These are phyloP conservation scores for Cephus rjabovi DNA, from an alignment of 2,888 invertebrate genomes.

Conservation along the genomic window DNA sequence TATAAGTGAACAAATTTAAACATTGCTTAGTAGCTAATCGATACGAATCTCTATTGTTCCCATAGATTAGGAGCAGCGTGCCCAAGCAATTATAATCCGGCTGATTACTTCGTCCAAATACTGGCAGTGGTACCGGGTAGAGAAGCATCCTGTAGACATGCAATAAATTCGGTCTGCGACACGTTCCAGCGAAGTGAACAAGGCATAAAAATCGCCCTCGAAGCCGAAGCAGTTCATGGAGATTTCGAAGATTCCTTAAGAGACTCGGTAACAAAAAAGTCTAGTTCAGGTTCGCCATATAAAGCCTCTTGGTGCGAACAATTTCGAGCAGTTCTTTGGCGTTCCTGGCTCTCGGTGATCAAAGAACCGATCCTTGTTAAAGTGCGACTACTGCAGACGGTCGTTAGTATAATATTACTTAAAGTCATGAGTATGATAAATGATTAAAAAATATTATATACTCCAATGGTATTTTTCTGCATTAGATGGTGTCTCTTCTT, in stretches of 20 bases:
- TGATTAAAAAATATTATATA: background rate
- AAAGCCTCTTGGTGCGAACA: slow-evolving; percentile 90
- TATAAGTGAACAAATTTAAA: background rate
- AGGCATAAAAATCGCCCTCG: slow-evolving; percentile 73
- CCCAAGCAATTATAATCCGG: slow-evolving; percentile 93
- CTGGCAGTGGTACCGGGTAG: slow-evolving; percentile 87
- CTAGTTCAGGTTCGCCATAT: slow-evolving; percentile 70
- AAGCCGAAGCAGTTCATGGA: slow-evolving; percentile 67
- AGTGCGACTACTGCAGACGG: slow-evolving; percentile 88
- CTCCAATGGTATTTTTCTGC: slow-evolving; percentile 42
- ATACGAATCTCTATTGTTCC: background rate
- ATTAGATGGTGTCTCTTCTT: slow-evolving; percentile 86
- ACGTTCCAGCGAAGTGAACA: slow-evolving; percentile 76
- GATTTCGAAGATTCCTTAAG: slow-evolving; percentile 45
- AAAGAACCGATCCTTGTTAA: slow-evolving; percentile 92
- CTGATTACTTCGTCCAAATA: slow-evolving; percentile 92
- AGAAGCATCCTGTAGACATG: slow-evolving; percentile 83
- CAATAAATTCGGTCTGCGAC: slow-evolving; percentile 83
- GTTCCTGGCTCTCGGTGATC: slow-evolving; percentile 88
- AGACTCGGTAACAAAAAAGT: slow-evolving; percentile 18
- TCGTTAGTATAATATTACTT: slow-evolving; percentile 73
- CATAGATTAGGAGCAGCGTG: slow-evolving; percentile 82
- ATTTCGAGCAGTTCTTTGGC: slow-evolving; percentile 89
- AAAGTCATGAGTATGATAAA: background rate
- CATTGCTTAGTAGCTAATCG: slow-evolving; percentile 15